phyloP scores from a whole-genome alignment of 2,797 vertebrate species.

The Xerus rutilus region DNA sequence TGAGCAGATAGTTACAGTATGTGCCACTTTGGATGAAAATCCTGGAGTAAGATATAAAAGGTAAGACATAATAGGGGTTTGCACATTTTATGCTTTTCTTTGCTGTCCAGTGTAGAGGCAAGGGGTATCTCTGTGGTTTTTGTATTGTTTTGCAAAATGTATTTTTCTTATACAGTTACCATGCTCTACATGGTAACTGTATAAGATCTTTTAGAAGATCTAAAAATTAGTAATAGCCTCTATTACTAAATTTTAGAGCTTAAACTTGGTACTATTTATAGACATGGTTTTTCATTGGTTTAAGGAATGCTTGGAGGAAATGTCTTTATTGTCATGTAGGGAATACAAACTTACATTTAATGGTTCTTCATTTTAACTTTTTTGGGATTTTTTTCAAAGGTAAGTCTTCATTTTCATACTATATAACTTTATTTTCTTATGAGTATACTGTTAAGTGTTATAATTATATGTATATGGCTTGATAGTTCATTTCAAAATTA shows the following conservation, averaged over 20 bases:
- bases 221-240: neutral
- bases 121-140: neutral
- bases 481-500: slow-evolving; percentile 25
- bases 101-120: neutral
- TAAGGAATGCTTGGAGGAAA: slow-evolving; percentile 58
- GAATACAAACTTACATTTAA: neutral
- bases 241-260: slow-evolving; percentile 44
- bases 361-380: slow-evolving; percentile 2
- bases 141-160: slow-evolving; percentile 11
- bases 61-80: slow-evolving; percentile 80
- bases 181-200: neutral
- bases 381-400: neutral
- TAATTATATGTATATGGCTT: slow-evolving; percentile 2
- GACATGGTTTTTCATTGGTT: neutral
- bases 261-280: slow-evolving; percentile 36
- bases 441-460: neutral
- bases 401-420: neutral
- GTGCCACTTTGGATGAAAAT: slow-evolving; percentile 96
- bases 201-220: too few species aligned
- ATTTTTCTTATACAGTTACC: neutral
- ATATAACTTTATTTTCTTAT: neutral
- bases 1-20: slow-evolving; percentile 96
- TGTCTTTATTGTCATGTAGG: slow-evolving; percentile 14
- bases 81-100: neutral
- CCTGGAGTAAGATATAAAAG: slow-evolving; percentile 96